phyloP scores from a whole-genome alignment of 2,888 invertebrate genomes.

The Clusia tigrina region DNA sequence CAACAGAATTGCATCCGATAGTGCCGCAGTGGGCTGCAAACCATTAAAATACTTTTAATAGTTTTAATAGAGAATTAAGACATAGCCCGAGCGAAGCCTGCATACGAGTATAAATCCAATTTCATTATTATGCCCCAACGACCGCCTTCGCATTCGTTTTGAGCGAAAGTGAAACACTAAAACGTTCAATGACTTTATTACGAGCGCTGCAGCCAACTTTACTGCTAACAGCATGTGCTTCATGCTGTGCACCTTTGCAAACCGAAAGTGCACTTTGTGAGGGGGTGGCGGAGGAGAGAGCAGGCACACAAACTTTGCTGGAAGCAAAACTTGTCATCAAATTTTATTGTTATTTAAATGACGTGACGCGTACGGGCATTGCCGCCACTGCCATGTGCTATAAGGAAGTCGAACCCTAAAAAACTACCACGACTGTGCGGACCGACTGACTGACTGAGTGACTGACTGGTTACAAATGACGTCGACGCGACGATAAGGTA shows the following conservation, averaged over 20 bases:
- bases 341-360: slow-evolving; percentile 63
- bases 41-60: too few relatives aligned
- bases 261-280: slow-evolving; percentile 37
- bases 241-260: background rate
- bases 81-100: too few relatives aligned
- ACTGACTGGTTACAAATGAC: background rate
- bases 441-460: background rate
- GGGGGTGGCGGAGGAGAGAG: slow-evolving; percentile 18
- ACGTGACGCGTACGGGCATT: slow-evolving; percentile 35
- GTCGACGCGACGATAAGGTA: background rate
- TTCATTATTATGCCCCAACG: too few relatives aligned
- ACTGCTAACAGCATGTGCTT: background rate
- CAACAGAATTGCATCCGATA: too few relatives aligned
- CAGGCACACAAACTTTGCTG: slow-evolving; percentile 20
- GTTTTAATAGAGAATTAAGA: too few relatives aligned
- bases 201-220: slow-evolving; percentile 47
- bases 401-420: background rate
- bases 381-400: background rate
- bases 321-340: slow-evolving; percentile 49
- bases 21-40: too few relatives aligned
- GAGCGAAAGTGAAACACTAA: slow-evolving; percentile 55
- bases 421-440: background rate
- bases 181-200: slow-evolving; percentile 56
- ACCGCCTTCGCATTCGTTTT: background rate
- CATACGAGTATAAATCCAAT: too few relatives aligned